Percentiles rank a stretch among this genome's conserved stretches.
These are phyloP conservation scores for Lampris megalopsis DNA, from an alignment of 2,113 vertebrate species.

Conservation along the genomic window DNA sequence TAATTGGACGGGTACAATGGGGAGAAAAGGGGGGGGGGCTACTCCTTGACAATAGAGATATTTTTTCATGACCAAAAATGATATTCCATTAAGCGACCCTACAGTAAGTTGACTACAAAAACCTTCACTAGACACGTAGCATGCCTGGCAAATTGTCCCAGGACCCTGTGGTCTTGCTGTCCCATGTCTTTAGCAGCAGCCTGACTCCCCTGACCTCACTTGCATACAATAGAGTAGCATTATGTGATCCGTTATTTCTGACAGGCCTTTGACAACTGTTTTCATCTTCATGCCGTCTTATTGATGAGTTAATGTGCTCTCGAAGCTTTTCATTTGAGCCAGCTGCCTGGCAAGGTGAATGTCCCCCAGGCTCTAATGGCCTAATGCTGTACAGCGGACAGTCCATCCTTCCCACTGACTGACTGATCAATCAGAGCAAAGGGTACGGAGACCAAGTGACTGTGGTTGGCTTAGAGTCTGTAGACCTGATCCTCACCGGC, in stretches of 20 bases:
- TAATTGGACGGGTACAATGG: too few relatives aligned
- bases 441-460: conserved; percentile 41
- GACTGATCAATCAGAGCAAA: conserved; percentile 75
- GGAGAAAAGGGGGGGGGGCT: too few relatives aligned
- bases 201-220: conserved; percentile 75
- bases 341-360: conserved; percentile 81
- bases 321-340: conserved; percentile 84
- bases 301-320: conserved; percentile 84
- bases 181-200: conserved; percentile 52
- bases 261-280: conserved; percentile 80
- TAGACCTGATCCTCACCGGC: conserved; percentile 7
- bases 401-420: conserved; percentile 71
- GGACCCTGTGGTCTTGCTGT: conserved; percentile 45
- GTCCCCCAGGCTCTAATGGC: conserved; percentile 79
- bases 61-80: background rate
- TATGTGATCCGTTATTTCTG: conserved; percentile 79
- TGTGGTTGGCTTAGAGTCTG: conserved; percentile 20
- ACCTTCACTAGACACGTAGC: too few relatives aligned
- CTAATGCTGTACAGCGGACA: conserved; percentile 69
- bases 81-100: too few relatives aligned
- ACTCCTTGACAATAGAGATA: conserved; percentile 8
- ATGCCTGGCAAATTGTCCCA: conserved; percentile 29
- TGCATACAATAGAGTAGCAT: conserved; percentile 72
- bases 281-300: conserved; percentile 81
- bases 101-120: too few relatives aligned